These are phyloP conservation scores for Oligia latruncula DNA, from an alignment of 2,888 invertebrate species.

Conservation along the genomic window DNA sequence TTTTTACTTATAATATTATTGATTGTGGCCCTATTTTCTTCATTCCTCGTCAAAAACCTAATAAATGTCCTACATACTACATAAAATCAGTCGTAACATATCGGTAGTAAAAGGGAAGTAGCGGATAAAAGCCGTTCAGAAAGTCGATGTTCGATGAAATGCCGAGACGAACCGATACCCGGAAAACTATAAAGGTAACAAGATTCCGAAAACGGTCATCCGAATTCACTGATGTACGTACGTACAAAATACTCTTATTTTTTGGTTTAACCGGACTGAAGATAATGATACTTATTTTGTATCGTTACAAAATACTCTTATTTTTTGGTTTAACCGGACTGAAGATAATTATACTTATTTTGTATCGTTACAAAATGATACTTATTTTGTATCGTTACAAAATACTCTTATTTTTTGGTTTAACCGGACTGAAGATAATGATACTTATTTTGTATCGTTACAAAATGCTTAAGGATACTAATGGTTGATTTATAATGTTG, in stretches of 20 bases:
- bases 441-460: constrained; percentile 8
- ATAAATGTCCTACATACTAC: background rate
- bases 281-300: constrained; percentile 3
- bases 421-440: constrained; percentile 2
- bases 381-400: constrained; percentile 8
- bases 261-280: constrained; percentile 1
- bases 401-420: constrained; percentile 22
- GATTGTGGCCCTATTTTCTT: background rate
- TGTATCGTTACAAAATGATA: constrained; percentile 9
- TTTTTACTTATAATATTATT: background rate
- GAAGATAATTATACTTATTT: constrained; percentile 8
- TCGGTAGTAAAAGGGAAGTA: constrained; percentile 21
- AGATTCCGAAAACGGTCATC: constrained; percentile 23
- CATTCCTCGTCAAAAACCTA: background rate
- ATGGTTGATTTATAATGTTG: constrained; percentile 33
- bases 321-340: constrained; percentile 9
- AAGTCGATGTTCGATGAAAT: constrained; percentile 40
- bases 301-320: constrained; percentile 28
- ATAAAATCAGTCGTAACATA: constrained; percentile 35
- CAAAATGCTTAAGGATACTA: constrained; percentile 17
- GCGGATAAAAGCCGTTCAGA: constrained; percentile 30
- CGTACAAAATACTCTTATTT: constrained; percentile 33
- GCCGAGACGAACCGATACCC: constrained; percentile 15
- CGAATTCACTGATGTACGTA: constrained; percentile 31
- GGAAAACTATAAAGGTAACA: constrained; percentile 42